Conservation (phyloP, 2,888 invertebrate species). For the Scaptomyza flava region DNA sequence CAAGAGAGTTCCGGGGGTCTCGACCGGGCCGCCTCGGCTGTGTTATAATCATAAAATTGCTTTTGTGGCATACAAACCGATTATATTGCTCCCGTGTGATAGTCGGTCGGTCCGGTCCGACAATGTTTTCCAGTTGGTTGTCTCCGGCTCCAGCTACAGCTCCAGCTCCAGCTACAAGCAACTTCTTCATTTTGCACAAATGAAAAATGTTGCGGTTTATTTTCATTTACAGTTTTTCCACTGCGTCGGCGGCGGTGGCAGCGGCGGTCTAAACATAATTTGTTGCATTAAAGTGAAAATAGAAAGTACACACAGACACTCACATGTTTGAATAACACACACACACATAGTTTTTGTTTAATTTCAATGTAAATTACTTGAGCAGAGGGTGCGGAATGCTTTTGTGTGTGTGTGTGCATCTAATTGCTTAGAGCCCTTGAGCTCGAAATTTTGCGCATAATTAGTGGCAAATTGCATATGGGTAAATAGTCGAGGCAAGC, state of each 20-base stretch:
- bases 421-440: constrained; percentile 77
- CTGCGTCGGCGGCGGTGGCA: constrained; percentile 34
- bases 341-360: constrained; percentile 71
- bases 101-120: constrained; percentile 39
- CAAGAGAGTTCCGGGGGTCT: constrained; percentile 26
- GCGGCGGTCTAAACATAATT: constrained; percentile 75
- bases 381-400: constrained; percentile 18
- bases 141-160: constrained; percentile 19
- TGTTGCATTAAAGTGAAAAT: constrained; percentile 75
- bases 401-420: constrained; percentile 44
- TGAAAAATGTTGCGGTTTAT: constrained; percentile 79
- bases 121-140: constrained; percentile 61
- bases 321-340: constrained; percentile 1
- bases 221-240: constrained; percentile 76
- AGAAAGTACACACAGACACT: constrained; percentile 18
- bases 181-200: constrained; percentile 75
- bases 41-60: constrained; percentile 82
- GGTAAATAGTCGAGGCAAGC: constrained; percentile 54
- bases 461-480: constrained; percentile 78
- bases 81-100: constrained; percentile 80
- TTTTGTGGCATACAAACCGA: constrained; percentile 81
- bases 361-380: constrained; percentile 79
- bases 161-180: constrained; percentile 23
- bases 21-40: constrained; percentile 72
- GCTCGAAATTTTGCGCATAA: constrained; percentile 79